Percentiles rank a stretch among this genome's conserved stretches.
Conservation (phyloP, 2,888 invertebrate genomes). For the Chrysotoxum bicinctum region DNA sequence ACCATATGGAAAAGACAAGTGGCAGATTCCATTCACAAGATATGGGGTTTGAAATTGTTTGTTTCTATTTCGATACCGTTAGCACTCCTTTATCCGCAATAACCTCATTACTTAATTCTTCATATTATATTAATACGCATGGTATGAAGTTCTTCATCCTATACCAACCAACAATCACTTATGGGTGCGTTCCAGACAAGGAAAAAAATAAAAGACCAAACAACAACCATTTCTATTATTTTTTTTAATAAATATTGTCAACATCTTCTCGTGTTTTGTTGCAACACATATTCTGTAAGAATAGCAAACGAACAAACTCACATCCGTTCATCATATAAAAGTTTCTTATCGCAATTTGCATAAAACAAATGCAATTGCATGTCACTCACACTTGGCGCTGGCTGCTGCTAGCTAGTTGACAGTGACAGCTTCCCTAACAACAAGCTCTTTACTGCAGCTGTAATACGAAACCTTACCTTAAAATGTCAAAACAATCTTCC, state of each 20-base stretch:
- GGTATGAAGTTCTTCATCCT: not conserved
- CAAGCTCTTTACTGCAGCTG: not conserved
- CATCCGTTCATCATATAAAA: slow-evolving; percentile 24
- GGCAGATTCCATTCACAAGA: not conserved
- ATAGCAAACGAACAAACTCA: slow-evolving; percentile 6
- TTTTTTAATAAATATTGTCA: slow-evolving; percentile 13
- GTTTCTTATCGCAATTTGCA: slow-evolving; percentile 55
- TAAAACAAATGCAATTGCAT: slow-evolving; percentile 53
- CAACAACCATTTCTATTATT: not conserved
- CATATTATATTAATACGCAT: not conserved
- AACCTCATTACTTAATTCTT: slow-evolving; percentile 14
- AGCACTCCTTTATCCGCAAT: not conserved
- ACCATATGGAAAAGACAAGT: not conserved
- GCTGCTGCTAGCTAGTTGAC: not conserved
- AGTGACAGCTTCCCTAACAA: slow-evolving; percentile 45
- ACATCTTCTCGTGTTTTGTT: slow-evolving; percentile 19
- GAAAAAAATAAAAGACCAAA: not conserved
- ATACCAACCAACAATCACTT: not conserved
- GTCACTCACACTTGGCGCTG: slow-evolving; percentile 33
- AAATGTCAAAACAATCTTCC: slow-evolving; percentile 49
- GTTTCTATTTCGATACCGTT: not conserved
- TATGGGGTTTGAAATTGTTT: not conserved
- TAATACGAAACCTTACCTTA: slow-evolving; percentile 41
- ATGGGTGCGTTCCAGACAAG: slow-evolving; percentile 6
- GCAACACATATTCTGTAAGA: slow-evolving; percentile 15